Evolutionary conservation across 2,888 invertebrate genomes (phyloP).

Genomic region (Dendrolimus houi): DNA sequence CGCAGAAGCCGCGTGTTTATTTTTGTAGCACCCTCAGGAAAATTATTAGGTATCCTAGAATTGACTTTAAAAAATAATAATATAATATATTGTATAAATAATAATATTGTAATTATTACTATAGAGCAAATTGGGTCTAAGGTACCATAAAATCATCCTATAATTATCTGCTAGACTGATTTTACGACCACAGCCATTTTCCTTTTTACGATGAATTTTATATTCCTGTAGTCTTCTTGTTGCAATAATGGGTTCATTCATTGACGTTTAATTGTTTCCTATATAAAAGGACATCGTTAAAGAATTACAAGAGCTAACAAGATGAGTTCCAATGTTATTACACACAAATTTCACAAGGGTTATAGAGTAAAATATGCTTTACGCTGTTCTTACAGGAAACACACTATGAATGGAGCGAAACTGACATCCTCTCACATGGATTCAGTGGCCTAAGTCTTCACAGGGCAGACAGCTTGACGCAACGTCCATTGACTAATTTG

Average conservation of each 20-base stretch:
- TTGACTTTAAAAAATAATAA: too few relatives aligned
- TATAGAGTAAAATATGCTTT: too few relatives aligned
- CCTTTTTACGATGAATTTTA: neutral
- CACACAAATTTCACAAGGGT: too few relatives aligned
- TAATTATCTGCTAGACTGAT: neutral
- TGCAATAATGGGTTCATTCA: neutral
- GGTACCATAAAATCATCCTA: too few relatives aligned
- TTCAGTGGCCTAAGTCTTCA: conserved; percentile 70
- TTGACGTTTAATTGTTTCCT: neutral
- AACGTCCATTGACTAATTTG: conserved; percentile 48
- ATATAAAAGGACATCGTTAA: neutral
- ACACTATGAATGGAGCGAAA: conserved; percentile 57
- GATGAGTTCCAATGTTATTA: too few relatives aligned
- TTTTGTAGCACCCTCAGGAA: too few relatives aligned
- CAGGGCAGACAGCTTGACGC: conserved; percentile 63
- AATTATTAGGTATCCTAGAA: too few relatives aligned
- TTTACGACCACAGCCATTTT: neutral
- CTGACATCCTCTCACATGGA: conserved; percentile 66
- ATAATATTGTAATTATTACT: too few relatives aligned
- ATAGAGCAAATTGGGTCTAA: too few relatives aligned
- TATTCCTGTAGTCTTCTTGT: neutral
- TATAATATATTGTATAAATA: too few relatives aligned
- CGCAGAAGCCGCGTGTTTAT: too few relatives aligned
- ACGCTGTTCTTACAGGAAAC: conserved; percentile 26
- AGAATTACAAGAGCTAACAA: neutral